Conservation (phyloP, 2,888 invertebrate species). For the Podabrus alpinus region DNA sequence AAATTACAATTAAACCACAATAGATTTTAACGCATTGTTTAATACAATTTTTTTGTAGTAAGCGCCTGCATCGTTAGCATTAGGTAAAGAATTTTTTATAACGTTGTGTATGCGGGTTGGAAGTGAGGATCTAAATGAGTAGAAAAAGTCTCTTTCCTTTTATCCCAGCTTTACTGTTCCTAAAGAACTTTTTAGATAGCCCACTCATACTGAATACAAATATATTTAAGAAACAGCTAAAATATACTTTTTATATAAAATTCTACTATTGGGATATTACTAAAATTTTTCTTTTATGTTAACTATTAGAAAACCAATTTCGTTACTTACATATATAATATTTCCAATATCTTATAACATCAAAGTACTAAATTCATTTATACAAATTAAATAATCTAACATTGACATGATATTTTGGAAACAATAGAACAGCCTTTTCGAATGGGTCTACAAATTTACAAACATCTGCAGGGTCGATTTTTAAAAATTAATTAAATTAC, state of each 20-base stretch:
- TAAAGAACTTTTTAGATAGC: constrained; percentile 28
- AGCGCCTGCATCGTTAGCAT: constrained; percentile 32
- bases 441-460: background rate
- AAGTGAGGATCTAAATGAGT: constrained; percentile 31
- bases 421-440: background rate
- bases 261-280: background rate
- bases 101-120: constrained; percentile 32
- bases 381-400: no score
- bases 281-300: background rate
- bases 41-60: constrained; percentile 2
- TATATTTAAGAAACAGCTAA: constrained; percentile 8
- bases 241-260: background rate
- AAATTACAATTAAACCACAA: background rate
- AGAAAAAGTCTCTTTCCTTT: constrained; percentile 30
- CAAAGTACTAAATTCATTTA: background rate
- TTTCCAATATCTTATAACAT: background rate
- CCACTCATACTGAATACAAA: constrained; percentile 23
- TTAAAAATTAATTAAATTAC: background rate
- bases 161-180: constrained; percentile 27
- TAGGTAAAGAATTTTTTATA: constrained; percentile 31
- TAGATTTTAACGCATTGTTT: background rate
- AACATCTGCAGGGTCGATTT: background rate
- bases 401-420: background rate
- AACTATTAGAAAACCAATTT: background rate
- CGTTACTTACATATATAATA: no score